Evolutionary conservation across 2,888 invertebrate species (phyloP).

Genomic region (Cantharis rustica): DNA sequence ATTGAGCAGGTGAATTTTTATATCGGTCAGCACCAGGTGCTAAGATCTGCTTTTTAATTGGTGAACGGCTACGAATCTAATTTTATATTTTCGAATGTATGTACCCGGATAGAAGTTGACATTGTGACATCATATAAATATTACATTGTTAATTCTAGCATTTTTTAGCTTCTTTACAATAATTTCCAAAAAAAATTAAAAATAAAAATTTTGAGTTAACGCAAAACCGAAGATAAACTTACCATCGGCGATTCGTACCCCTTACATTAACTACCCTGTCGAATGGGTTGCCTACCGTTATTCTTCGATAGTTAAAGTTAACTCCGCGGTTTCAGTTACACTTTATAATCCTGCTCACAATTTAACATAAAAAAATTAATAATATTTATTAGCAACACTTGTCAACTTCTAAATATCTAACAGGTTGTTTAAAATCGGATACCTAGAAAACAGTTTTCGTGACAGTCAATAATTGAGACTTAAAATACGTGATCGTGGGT

Average conservation of each 20-base stretch:
- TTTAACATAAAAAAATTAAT: neutral
- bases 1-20: conserved; percentile 27
- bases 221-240: no score
- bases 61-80: conserved; percentile 11
- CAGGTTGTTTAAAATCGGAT: neutral
- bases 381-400: neutral
- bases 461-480: neutral
- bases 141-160: neutral
- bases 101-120: neutral
- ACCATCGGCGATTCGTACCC: neutral
- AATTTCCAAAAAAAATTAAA: no score
- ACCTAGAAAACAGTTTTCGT: neutral
- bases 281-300: neutral
- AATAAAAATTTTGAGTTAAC: no score
- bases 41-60: conserved; percentile 13
- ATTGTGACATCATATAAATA: neutral
- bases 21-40: conserved; percentile 28
- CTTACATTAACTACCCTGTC: neutral
- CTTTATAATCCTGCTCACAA: neutral
- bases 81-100: conserved; percentile 5
- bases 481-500: neutral
- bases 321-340: neutral
- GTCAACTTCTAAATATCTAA: neutral
- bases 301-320: neutral
- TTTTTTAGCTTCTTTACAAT: neutral